phyloP scores from a whole-genome alignment of 2,113 vertebrate species.

The Myotis yumanensis region DNA sequence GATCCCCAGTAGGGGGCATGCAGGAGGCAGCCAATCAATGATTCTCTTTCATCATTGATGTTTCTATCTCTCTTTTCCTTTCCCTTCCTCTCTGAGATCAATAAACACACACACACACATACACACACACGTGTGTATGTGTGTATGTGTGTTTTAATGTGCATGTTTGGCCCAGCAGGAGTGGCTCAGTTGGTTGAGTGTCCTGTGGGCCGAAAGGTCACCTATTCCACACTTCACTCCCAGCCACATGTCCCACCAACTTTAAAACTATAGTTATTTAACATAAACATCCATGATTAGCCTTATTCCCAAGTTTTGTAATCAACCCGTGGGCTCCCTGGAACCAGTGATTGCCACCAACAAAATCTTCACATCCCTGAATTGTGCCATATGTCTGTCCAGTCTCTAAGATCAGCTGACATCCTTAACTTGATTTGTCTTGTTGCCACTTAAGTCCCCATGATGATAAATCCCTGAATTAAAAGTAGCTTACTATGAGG shows the following conservation, averaged over 20 bases:
- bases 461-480: neutral
- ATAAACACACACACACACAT: too few relatives aligned
- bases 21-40: too few relatives aligned
- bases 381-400: neutral
- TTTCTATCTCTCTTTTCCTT: too few relatives aligned
- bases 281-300: neutral
- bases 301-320: neutral
- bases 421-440: neutral
- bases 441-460: neutral
- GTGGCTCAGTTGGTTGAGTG: too few relatives aligned
- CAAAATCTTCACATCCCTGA: neutral
- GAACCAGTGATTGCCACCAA: neutral
- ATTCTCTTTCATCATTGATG: too few relatives aligned
- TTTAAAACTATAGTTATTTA: neutral
- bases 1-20: too few relatives aligned
- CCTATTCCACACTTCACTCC: neutral
- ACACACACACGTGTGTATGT: too few relatives aligned
- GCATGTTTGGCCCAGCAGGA: too few relatives aligned
- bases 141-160: too few relatives aligned
- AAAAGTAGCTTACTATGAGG: neutral
- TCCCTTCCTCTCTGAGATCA: too few relatives aligned
- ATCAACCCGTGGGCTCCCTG: neutral
- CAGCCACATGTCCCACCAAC: neutral
- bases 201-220: too few relatives aligned
- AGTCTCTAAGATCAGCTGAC: neutral